Evolutionary conservation across 2,113 vertebrate genomes (phyloP).

Genomic region (Campylorhamphus procurvoides): DNA sequence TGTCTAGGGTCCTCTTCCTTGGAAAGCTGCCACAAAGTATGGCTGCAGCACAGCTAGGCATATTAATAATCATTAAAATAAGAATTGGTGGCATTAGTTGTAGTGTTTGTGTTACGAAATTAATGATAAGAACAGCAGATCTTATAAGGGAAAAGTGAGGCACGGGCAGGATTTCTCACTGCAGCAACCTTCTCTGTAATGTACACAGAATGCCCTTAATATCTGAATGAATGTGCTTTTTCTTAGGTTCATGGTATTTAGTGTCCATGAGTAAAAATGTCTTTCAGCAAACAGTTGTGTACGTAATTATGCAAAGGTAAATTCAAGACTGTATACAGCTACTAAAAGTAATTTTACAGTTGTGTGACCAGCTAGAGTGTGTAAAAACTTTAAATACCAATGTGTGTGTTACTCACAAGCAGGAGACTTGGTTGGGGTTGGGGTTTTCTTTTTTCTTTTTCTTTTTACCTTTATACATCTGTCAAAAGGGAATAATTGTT

Average conservation of each 20-base stretch:
- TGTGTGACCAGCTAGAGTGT: neutral
- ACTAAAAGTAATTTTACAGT: neutral
- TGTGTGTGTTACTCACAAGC: neutral
- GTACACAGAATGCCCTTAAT: neutral
- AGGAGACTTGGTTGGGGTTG: neutral
- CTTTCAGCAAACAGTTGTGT: neutral
- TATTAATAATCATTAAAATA: neutral
- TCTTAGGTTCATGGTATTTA: neutral
- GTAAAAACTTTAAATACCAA: neutral
- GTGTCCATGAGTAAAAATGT: neutral
- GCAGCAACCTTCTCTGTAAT: neutral
- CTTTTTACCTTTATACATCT: neutral
- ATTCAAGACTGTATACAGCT: neutral
- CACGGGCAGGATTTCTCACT: neutral
- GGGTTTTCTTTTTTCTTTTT: neutral
- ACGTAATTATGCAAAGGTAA: neutral
- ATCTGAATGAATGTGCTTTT: neutral
- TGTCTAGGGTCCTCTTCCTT: neutral
- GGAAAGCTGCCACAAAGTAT: neutral
- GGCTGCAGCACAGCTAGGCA: neutral
- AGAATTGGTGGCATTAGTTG: neutral
- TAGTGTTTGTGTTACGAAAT: neutral
- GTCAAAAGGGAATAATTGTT: neutral
- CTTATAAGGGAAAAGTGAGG: neutral
- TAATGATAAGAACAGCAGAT: neutral